Evolutionary conservation across 2,113 vertebrate species (phyloP).

Genomic region (Heterocephalus glaber): DNA sequence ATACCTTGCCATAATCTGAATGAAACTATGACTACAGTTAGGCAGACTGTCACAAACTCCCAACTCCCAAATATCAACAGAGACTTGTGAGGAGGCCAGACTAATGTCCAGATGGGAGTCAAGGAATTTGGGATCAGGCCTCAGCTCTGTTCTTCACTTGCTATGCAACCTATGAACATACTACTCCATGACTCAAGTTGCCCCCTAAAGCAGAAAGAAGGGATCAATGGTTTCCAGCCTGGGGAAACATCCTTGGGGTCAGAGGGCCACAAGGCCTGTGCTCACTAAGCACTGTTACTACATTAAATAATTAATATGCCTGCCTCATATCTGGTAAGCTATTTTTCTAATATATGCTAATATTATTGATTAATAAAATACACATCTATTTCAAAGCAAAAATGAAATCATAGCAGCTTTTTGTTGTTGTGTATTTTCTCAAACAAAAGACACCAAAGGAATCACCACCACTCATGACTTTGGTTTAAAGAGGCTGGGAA

Average conservation of each 20-base stretch:
- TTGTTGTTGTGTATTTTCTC: constrained; percentile 49
- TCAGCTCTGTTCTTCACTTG: not conserved
- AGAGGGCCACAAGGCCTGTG: not conserved
- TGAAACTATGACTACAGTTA: not conserved
- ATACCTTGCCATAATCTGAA: not conserved
- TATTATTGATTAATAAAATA: constrained; percentile 54
- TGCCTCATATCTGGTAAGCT: not conserved
- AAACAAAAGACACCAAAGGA: constrained; percentile 69
- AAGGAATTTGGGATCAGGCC: not conserved
- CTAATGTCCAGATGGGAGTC: not conserved
- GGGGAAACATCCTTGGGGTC: not conserved
- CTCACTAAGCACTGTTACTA: not conserved
- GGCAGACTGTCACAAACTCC: not conserved
- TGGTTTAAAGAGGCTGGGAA: constrained; percentile 61
- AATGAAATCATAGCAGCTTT: constrained; percentile 58
- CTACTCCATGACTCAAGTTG: constrained; percentile 24
- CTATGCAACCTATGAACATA: not conserved
- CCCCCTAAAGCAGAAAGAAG: not conserved
- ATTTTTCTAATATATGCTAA: constrained; percentile 53
- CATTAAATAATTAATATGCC: not conserved
- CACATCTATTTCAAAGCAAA: constrained; percentile 49
- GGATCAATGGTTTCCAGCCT: not conserved
- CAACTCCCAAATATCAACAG: not conserved
- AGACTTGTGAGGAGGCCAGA: not conserved
- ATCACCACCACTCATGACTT: constrained; percentile 62